Base-by-base conservation (phyloP, 2,888 invertebrate genomes). In the Agrypnus murinus region DNA sequence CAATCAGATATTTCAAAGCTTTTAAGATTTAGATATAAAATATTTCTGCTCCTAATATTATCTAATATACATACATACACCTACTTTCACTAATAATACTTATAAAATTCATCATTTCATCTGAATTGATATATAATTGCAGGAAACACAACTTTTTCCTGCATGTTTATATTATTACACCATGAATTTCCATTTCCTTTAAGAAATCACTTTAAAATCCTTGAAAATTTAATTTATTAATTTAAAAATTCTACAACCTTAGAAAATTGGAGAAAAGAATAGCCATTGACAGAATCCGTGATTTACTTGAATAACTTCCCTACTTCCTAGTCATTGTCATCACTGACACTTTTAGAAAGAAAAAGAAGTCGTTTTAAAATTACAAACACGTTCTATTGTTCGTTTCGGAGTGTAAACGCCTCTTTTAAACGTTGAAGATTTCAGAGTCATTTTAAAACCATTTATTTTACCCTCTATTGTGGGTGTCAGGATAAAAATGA, bases 361-460 rank as follows among this genome's bases (percentile, higher is more conserved):
- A 25, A 5, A n/a, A n/a, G n/a, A n/a, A n/a, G n/a, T n/a, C 32
- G 25, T n/a, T 31, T 50, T 19, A 7, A 14, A 50, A 50, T 12
- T 50, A 25, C 31, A 12, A 31, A 32, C 32, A n/a, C 31, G 50
- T 50, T 50, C 31, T 32, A 50, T 50, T 50, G 50, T 50, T 50
- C 50, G 12, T n/a, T 25, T 25, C 5, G 25, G 5, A 25, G 25
- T 25, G 2, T 31, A 2, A 14, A 43, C 43, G 43, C 14, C 43
- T 43, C 43, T 43, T 25, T 14, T 1, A n/a, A n/a, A 32, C 19
- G 25, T 25, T 1, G 2, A 19, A 25, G 6, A 25, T 50, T 50
- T 31, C 25, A 50, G 12, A 50, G 50, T 50, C 50, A 32, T 14
- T 50, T 50, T 48, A n/a, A n/a, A 3, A 25, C 25, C 25, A 25